phyloP scores from a whole-genome alignment of 2,113 vertebrate genomes.

The Anarrhichthys ocellatus region DNA sequence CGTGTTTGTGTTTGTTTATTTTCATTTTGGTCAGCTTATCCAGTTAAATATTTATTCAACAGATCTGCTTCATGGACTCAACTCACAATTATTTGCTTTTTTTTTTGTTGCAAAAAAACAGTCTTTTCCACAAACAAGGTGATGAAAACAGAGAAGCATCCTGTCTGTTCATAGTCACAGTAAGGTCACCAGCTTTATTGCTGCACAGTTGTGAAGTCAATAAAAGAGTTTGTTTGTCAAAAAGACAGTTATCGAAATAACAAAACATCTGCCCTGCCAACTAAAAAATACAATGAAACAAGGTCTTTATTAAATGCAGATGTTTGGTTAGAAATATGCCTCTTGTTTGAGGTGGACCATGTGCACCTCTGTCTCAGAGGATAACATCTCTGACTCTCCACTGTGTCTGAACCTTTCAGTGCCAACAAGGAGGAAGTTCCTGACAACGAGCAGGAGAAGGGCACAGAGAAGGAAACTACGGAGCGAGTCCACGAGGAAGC shows the following conservation, averaged over 20 bases:
- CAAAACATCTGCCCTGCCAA: neutral
- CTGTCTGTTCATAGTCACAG: neutral
- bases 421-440: conserved; percentile 88
- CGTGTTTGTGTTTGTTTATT: no score
- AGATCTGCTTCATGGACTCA: conserved; percentile 2
- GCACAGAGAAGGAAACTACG: conserved; percentile 84
- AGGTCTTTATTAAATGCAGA: conserved; percentile 8
- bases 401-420: conserved; percentile 74
- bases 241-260: conserved; percentile 32
- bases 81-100: neutral
- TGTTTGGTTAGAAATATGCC: neutral
- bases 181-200: neutral
- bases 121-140: conserved; percentile 53
- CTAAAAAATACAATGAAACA: neutral
- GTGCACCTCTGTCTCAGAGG: neutral
- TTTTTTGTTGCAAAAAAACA: no score
- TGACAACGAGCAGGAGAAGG: conserved; percentile 91
- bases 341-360: neutral
- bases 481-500: conserved; percentile 87
- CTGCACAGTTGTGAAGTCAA: neutral
- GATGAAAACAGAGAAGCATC: neutral
- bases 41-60: no score
- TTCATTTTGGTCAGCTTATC: no score
- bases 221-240: conserved; percentile 45
- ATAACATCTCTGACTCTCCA: neutral